Evolutionary conservation across 1,140 invertebrate genomes (phyloP), one percentile per base, ranked within the genome.

Genomic region (Pararge aegeria): DNA sequence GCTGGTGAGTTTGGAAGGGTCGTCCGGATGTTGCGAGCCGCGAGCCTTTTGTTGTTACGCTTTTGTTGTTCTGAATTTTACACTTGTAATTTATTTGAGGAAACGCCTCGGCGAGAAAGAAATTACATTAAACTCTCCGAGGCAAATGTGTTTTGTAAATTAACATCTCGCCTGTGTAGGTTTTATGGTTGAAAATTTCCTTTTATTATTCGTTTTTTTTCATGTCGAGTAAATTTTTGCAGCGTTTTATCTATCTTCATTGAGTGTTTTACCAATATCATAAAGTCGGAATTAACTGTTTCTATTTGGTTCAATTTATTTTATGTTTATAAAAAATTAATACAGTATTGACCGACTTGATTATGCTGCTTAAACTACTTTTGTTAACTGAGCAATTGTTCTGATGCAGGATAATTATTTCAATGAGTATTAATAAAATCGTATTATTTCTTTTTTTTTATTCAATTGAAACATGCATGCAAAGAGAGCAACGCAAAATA

Each of bases 61-160:
- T 83, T 85, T 87, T 87, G 82, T 89, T 89, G 82, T 84, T 89
- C 83, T 83, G 81, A 87, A 87, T 89, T 89, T 89, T 89, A 87
- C 86, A 89, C 86, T 89, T 85, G 86, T 89, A 87, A 89, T 89
- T 89, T 87, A 89, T 89, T 87, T 87, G 81, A 87, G 84, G 83
- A 86, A 89, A 87, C 77, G 79, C 83, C 80, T 83, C 76, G 78
- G 78, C 78, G 82, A 81, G 80, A 87, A 89, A 89, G 81, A 87
- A 89, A 89, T 87, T 89, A 82, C 75, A 83, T 87, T 84, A 79
- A 86, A 83, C 83, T 85, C 83, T 82, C 75, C 70, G 82, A 86
- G 78, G 84, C 83, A 83, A 89, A 86, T 86, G 84, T 87, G 83
- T 84, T 89, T 87, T 87, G 76, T 82, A 84, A 83, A 87, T 89